Percentiles rank a stretch among this genome's conserved stretches.
These are phyloP conservation scores for Peromyscus eremicus DNA, from an alignment of 2,797 vertebrate genomes.

Conservation along the genomic window DNA sequence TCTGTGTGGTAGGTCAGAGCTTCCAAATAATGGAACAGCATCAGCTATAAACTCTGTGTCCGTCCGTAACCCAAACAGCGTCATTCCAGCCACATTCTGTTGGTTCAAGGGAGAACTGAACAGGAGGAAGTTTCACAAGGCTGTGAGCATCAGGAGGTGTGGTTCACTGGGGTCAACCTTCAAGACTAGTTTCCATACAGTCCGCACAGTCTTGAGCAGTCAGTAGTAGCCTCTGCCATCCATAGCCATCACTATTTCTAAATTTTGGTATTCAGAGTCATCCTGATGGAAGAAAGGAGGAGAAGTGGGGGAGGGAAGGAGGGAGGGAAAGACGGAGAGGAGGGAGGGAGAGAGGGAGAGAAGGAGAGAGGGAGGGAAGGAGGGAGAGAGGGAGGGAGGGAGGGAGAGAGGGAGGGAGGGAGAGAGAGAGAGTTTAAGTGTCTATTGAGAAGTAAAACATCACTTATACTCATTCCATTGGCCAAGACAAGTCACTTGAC, in stretches of 20 bases:
- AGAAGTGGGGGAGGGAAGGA: not conserved
- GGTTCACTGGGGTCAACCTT: not conserved
- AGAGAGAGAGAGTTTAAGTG: not conserved
- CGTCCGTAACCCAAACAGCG: fast-evolving
- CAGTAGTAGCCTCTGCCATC: too few species aligned
- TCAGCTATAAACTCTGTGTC: not conserved
- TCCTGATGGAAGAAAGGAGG: not conserved
- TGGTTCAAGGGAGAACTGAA: not conserved
- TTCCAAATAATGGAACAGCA: not conserved
- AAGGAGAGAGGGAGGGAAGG: too few species aligned
- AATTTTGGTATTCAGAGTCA: not conserved
- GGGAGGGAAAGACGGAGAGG: not conserved
- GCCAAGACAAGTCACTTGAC: not conserved
- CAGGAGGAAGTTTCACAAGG: not conserved
- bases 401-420: too few species aligned
- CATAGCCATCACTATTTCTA: not conserved
- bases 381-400: too few species aligned
- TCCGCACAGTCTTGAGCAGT: not conserved
- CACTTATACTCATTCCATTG: not conserved
- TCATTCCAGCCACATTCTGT: not conserved
- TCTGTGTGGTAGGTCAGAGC: not conserved
- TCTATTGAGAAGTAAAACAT: not conserved
- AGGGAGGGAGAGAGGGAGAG: not conserved
- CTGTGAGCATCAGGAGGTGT: fast-evolving
- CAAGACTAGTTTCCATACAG: not conserved